Conservation (phyloP, 1,140 invertebrate genomes). For the Chironomus striatipennis region DNA sequence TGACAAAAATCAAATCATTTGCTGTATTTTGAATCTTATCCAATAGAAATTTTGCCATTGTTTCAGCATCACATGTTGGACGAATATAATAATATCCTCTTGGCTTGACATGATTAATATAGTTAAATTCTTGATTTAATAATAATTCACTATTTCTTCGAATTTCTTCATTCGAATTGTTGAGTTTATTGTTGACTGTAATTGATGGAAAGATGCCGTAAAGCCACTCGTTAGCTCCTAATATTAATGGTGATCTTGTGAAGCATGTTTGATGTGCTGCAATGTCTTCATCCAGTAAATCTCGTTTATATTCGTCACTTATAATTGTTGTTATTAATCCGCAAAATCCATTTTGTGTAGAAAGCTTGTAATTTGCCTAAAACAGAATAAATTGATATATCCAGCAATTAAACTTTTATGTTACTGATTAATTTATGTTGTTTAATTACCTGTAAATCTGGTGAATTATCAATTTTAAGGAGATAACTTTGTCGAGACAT, state of each 20-base stretch:
- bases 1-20: neutral
- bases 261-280: neutral
- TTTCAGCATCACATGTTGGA: neutral
- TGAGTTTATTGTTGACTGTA: neutral
- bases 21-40: neutral
- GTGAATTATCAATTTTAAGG: neutral
- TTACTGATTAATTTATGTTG: neutral
- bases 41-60: neutral
- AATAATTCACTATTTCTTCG: neutral
- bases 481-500: too few relatives aligned
- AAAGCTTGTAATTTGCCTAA: neutral
- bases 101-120: neutral
- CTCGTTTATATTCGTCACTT: constrained; percentile 43
- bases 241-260: neutral
- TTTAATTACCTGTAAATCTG: neutral
- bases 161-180: neutral
- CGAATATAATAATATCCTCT: neutral
- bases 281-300: neutral
- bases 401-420: neutral
- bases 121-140: neutral
- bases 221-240: neutral
- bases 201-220: neutral
- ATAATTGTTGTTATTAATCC: constrained; percentile 35
- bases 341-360: neutral
- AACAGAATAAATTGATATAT: neutral